Conservation (phyloP, 2,888 invertebrate species). For the Tiliacea citrago region DNA sequence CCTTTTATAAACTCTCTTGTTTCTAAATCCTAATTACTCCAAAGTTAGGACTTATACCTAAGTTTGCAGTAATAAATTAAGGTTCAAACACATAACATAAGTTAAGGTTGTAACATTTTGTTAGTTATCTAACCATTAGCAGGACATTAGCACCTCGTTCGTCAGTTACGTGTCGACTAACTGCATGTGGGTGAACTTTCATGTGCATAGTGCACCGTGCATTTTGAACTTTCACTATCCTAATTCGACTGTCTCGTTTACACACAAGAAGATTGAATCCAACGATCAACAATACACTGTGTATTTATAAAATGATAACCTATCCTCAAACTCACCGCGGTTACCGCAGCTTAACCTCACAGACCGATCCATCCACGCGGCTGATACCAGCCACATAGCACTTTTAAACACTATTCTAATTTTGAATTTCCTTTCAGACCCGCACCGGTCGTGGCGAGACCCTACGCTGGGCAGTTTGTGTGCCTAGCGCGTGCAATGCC, state of each 20-base stretch:
- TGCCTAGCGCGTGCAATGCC: conserved; percentile 91
- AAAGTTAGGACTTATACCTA: not conserved
- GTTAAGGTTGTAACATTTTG: conserved; percentile 1
- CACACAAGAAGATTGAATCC: not conserved
- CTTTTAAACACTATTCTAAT: not conserved
- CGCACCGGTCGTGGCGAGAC: conserved; percentile 86
- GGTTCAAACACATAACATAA: conserved; percentile 3
- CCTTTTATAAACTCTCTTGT: not conserved
- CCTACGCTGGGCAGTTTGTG: conserved; percentile 92
- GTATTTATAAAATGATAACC: not conserved
- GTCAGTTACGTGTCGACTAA: not conserved
- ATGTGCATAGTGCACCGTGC: not conserved
- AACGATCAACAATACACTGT: not conserved
- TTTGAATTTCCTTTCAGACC: conserved; percentile 69
- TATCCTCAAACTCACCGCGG: not conserved
- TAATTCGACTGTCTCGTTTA: not conserved
- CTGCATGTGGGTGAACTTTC: conserved; percentile 9
- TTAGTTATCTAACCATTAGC: not conserved
- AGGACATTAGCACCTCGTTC: conserved; percentile 23
- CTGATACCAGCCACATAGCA: not conserved
- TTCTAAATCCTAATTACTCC: not conserved
- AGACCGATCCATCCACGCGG: not conserved
- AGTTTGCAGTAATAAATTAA: conserved; percentile 13
- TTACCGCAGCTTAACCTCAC: not conserved
- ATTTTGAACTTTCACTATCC: not conserved